A percentile compares a stretch with the other conserved stretches of the same genome.
These are phyloP conservation scores for Drosophila bunnanda DNA, from an alignment of 2,888 invertebrate genomes.

Conservation along the genomic window DNA sequence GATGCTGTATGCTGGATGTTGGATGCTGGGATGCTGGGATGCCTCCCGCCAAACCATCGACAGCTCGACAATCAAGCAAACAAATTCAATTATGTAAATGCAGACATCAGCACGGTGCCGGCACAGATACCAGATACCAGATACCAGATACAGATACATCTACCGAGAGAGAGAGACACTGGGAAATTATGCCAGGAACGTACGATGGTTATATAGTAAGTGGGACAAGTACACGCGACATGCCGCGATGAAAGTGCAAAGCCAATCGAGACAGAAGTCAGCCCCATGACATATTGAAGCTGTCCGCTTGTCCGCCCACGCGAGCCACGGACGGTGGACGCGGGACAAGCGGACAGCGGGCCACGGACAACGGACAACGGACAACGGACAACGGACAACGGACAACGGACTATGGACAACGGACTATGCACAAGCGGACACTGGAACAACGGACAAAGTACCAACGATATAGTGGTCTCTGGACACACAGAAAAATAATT, in stretches of 20 bases:
- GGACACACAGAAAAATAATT: background rate
- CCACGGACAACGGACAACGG: background rate
- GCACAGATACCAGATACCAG: slow-evolving; percentile 17
- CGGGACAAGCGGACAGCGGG: slow-evolving; percentile 12
- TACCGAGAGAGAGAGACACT: slow-evolving; percentile 45
- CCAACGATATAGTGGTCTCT: background rate
- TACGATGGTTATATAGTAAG: slow-evolving; percentile 33
- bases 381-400: slow-evolving; percentile 9
- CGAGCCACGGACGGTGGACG: slow-evolving; percentile 32
- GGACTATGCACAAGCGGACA: slow-evolving; percentile 9
- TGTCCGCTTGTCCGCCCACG: slow-evolving; percentile 61
- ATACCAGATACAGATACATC: slow-evolving; percentile 22
- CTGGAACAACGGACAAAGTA: background rate
- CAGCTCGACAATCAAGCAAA: slow-evolving; percentile 84
- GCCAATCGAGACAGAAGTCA: slow-evolving; percentile 69
- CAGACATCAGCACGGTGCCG: slow-evolving; percentile 77
- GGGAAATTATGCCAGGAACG: slow-evolving; percentile 74
- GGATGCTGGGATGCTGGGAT: slow-evolving; percentile 46
- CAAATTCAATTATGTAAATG: slow-evolving; percentile 84
- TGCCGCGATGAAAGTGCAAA: slow-evolving; percentile 63
- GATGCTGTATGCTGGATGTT: background rate
- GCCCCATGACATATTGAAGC: slow-evolving; percentile 59
- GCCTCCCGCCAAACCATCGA: slow-evolving; percentile 73
- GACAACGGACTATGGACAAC: no score
- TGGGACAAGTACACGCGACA: slow-evolving; percentile 60